Conservation (phyloP, 2,797 vertebrate genomes). For the Enteromius unitaeniatus region DNA sequence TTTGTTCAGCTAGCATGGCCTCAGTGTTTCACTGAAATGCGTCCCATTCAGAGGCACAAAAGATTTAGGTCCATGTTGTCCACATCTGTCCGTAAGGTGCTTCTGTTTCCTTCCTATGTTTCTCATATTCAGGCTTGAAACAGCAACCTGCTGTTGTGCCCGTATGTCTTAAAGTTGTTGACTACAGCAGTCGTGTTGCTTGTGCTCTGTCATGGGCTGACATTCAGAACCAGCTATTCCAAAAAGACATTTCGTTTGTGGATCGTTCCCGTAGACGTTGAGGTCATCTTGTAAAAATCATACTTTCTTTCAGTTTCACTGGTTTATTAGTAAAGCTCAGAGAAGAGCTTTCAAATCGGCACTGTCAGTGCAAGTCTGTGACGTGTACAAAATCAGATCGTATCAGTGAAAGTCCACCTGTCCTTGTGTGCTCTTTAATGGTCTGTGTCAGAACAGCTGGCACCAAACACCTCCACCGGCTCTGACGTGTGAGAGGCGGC, state of each 20-base stretch:
- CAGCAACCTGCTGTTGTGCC: slow-evolving; percentile 81
- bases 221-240: neutral
- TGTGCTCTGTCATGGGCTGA: slow-evolving; percentile 72
- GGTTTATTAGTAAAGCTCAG: neutral
- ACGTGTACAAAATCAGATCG: neutral
- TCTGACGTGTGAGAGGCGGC: slow-evolving; percentile 73
- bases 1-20: neutral
- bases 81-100: slow-evolving; percentile 37
- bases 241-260: neutral
- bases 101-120: slow-evolving; percentile 29
- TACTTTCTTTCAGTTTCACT: neutral
- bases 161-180: slow-evolving; percentile 73
- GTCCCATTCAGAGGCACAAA: slow-evolving; percentile 46
- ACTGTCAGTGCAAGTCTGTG: neutral
- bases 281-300: neutral
- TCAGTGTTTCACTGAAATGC: slow-evolving; percentile 3
- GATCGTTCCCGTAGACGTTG: neutral
- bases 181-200: slow-evolving; percentile 62
- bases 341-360: neutral
- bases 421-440: slow-evolving; percentile 73
- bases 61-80: slow-evolving; percentile 12
- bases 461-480: slow-evolving; percentile 74
- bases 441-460: slow-evolving; percentile 71
- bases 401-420: slow-evolving; percentile 65
- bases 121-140: too few species aligned